Evolutionary conservation across 2,888 invertebrate species (phyloP), one percentile per base, ranked within the genome.

Genomic region (Tribolium freemani): DNA sequence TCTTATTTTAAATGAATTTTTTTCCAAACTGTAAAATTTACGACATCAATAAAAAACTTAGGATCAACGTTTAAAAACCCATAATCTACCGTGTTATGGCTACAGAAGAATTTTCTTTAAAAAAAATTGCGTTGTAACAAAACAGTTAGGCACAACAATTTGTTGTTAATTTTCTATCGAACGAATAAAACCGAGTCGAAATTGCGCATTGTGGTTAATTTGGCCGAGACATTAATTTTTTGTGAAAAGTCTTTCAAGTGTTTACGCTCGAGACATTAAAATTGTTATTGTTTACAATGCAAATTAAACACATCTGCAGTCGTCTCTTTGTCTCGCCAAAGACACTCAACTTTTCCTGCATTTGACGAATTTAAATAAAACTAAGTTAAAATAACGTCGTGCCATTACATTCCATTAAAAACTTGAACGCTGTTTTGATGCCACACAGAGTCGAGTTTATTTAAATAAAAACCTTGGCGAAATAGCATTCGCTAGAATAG

Each of bases 281-380:
- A 38, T 38, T 38, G 4, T 48, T 53, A 53, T 53, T 16, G 53
- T 53, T 53, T 53, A 26, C 20, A 21, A 21, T 53, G 53, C 63
- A 63, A 63, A 63, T 63, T 38, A 38, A 38, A 30, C 20, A 6
- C 63, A 51, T 63, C 51, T 63, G 38, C 31, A 63, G 50, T 63
- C 50, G 31, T 13, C 6, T 53, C 31, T 46, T 63, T 50, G 16
- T 51, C 26, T 44, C 63, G 44, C 13, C 51, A 60, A 21, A 60
- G 60, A 48, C 44, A 30, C 48, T 60, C 21, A 45, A 21, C 38
- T 60, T 60, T 21, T 45, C 21, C 13, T 13, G 16, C 63, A 51
- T 20, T 48, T 51, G 53, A 51, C 30, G 11, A 50, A 63, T 51
- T 63, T 63, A 63, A 63, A 63, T 63, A 63, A 51, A 63, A 51